phyloP scores from a whole-genome alignment of 2,797 vertebrate species.

The Sebastiscus tertius region DNA sequence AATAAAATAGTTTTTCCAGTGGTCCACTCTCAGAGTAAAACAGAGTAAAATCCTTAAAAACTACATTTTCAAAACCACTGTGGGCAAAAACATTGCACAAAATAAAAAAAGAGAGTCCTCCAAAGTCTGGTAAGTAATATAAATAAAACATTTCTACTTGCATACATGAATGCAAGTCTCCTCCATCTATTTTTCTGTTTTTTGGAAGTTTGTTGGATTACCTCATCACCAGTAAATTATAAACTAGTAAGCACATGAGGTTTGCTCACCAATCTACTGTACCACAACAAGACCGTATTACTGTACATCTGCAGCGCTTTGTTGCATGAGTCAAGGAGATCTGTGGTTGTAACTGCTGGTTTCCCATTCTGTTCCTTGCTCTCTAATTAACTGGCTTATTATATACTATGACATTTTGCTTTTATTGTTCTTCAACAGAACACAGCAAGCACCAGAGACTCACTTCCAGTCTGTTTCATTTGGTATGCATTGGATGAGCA shows the following conservation, averaged over 20 bases:
- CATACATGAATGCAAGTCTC: background rate
- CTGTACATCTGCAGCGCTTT: background rate
- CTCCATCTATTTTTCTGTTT: background rate
- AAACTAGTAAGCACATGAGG: background rate
- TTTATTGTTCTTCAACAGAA: background rate
- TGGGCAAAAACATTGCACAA: no score
- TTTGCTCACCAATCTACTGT: background rate
- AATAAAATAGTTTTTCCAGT: background rate
- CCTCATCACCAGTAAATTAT: background rate
- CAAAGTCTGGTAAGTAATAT: background rate
- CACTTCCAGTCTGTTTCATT: background rate
- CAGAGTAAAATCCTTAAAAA: background rate
- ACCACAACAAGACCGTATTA: background rate
- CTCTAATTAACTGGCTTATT: background rate
- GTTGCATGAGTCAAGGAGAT: background rate
- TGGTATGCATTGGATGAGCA: background rate
- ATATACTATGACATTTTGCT: background rate
- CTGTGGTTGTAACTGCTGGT: background rate
- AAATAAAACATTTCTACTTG: background rate
- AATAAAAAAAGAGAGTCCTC: background rate
- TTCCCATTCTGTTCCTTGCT: background rate
- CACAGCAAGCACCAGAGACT: background rate
- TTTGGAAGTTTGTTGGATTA: background rate
- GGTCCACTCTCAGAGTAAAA: background rate
- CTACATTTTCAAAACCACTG: background rate